Evolutionary conservation across 2,797 vertebrate genomes (phyloP), one percentile per base, ranked within the genome.

Genomic region (Pelodytes ibericus): DNA sequence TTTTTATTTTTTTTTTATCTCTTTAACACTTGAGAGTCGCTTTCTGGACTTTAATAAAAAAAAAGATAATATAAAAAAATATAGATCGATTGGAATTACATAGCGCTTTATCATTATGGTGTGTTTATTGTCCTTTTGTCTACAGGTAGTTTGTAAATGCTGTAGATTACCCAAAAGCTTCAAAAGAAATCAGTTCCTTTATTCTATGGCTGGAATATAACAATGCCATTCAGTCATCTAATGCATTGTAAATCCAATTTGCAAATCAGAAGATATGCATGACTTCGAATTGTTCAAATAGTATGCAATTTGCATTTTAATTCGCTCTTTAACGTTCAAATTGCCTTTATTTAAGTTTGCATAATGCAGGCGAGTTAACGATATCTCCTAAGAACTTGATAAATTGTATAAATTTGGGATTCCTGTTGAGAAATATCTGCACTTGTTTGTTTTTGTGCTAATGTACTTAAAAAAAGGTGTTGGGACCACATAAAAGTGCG

Each of bases 181-280:
- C 79, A 73, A 81, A 82, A 36, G 77, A 53, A 53, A 53, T 53
- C 83, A 26, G 81, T 82, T 80, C 78, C 68, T 75, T 81, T 73
- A 75, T 83, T 86, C 64, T 78, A 75, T 36, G 57, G 71, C 85
- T 79, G 82, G 82, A 79, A 77, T 79, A 84, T 79, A 84, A 87
- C 83, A 75, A 83, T 86, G 83, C 76, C 83, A 75, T 90, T 94
- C 92, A 91, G 83, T 85, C 80, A 85, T 85, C 88, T 87, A 91
- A 94, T 94, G 93, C 93, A 91, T 91, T 82, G 90, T 93, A 96
- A 96, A 96, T 96, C 94, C 94, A 92, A 96, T 97, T 97, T 96
- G 93, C 92, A 90, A 94, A 94, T 92, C 93, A 92, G 91, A 94
- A 92, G 93, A 94, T 93, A 91, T 92, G 91, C 91, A 92, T 92